phyloP scores from a whole-genome alignment of 2,113 vertebrate genomes.

The Chitala chitala region DNA sequence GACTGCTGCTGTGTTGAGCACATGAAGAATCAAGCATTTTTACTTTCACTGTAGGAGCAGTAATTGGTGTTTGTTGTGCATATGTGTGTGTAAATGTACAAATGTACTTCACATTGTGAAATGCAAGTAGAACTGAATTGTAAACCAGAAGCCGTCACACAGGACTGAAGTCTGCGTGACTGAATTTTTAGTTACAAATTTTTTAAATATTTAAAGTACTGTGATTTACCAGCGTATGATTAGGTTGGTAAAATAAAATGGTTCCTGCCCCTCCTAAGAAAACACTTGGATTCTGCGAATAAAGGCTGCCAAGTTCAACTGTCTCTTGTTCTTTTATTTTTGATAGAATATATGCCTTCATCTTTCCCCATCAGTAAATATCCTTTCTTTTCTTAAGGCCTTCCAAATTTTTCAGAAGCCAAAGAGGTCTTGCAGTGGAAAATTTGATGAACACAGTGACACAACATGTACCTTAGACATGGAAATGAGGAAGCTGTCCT shows the following conservation, averaged over 20 bases:
- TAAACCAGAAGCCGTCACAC: background rate
- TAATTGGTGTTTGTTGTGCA: background rate
- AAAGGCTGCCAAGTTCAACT: background rate
- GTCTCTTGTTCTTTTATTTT: background rate
- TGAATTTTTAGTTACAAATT: background rate
- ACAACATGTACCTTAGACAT: too few species aligned
- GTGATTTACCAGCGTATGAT: background rate
- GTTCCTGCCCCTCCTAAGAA: background rate
- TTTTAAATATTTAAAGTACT: background rate
- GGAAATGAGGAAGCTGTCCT: too few species aligned
- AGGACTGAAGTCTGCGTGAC: background rate
- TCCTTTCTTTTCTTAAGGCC: too few species aligned
- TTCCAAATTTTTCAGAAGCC: too few species aligned
- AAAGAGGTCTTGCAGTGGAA: too few species aligned
- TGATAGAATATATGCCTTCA: too few species aligned
- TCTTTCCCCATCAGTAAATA: too few species aligned
- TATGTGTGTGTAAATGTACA: background rate
- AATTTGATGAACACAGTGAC: too few species aligned
- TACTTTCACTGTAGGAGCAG: background rate
- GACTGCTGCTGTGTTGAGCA: background rate
- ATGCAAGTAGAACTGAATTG: background rate
- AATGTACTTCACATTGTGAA: background rate
- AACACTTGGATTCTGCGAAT: conserved; percentile 9
- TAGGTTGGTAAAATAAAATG: conserved; percentile 1
- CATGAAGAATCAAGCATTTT: background rate